phyloP scores from a whole-genome alignment of 2,113 vertebrate genomes.

The Tonatia bakeri region DNA sequence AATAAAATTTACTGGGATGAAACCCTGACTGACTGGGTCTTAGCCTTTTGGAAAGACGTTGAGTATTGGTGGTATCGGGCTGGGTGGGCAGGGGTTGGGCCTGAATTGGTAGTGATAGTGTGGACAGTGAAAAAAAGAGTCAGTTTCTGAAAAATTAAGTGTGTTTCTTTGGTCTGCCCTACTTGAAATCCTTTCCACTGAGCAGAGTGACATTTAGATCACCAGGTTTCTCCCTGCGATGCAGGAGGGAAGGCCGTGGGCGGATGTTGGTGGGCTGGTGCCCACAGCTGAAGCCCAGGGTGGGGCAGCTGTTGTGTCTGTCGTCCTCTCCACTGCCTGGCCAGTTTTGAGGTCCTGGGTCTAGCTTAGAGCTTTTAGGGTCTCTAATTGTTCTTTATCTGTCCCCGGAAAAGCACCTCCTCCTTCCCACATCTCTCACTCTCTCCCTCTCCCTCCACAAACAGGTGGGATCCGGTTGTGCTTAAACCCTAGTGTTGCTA shows the following conservation, averaged over 20 bases:
- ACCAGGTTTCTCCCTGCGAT: neutral
- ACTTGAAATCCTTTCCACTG: neutral
- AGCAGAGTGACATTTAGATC: neutral
- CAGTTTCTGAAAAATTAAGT: neutral
- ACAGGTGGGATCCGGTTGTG: neutral
- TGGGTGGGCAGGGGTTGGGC: neutral
- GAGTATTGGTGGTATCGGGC: neutral
- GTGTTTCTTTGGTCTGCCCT: neutral
- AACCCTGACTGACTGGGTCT: neutral
- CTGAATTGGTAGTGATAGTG: neutral
- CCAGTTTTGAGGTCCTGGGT: neutral
- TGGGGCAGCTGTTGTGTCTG: neutral
- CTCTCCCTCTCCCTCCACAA: neutral
- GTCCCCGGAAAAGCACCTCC: neutral
- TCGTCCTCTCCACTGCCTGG: neutral
- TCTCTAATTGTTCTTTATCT: slow-evolving; percentile 1
- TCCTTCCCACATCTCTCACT: neutral
- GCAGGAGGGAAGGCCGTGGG: neutral
- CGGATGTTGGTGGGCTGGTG: accelerated
- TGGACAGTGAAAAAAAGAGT: neutral
- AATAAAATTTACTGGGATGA: no score
- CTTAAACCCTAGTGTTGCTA: neutral
- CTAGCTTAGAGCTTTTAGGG: neutral
- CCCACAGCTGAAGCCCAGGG: neutral
- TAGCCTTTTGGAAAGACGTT: neutral